Base-by-base conservation (phyloP, 2,888 invertebrate genomes). In the Spilarctia lutea region DNA sequence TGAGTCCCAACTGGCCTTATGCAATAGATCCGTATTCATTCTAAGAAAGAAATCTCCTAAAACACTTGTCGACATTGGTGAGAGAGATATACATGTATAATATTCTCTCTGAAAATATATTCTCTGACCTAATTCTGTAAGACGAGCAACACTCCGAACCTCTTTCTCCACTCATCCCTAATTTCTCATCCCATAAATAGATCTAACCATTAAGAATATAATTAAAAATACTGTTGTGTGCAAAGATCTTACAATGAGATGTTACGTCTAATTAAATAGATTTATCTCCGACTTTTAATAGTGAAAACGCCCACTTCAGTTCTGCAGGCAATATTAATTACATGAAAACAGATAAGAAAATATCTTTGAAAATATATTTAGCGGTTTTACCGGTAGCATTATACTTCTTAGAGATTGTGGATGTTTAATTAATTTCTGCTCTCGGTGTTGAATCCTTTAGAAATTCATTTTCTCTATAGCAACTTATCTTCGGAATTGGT, bases 401-500 rank as follows among this genome's bases (percentile, higher is more conserved):
- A 63, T 63, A 27, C 30, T 48, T 60, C 20, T n/a, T 4, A 35
- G 27, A 33, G 11, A 65, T 71, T 52, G 24, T 35, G 27, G 3
- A n/a, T 65, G 35, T 35, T 33, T 65, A 48, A 52, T 65, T 65
- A 16, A 65, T 71, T 48, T 65, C 13, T 35, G 33, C 18, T 65
- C 7, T 35, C 27, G 65, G 6, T n/a, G n/a, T 13, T 24, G 30
- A 33, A 68, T 52, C 68, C 30, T 65, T 65, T 65, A 65, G 35
- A 30, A 45, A 48, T 68, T 68, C 20, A 48, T 30, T n/a, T 63
- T 33, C 45, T 48, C 6, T 27, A 7, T 8, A 67, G n/a, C 39
- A 33, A 63, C 18, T 63, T 63, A 63, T 63, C 63, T 67, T 72
- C 56, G 13, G 30, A 56, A 45, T 45, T 27, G 56, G 20, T 30